phyloP scores from a whole-genome alignment of 2,888 invertebrate species.

The Ormia ochracea region DNA sequence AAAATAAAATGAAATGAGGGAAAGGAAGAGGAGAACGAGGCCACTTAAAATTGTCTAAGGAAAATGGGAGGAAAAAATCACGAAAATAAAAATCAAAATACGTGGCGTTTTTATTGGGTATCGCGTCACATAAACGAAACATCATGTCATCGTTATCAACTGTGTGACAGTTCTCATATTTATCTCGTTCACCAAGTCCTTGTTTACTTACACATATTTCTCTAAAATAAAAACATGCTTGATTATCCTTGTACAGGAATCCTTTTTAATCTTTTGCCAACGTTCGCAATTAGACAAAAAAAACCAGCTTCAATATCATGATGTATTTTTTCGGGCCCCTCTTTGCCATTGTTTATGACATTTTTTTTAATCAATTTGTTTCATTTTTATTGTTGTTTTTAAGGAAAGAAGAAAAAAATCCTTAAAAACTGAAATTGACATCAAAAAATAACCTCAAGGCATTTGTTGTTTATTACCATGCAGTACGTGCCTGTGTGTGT shows the following conservation, averaged over 20 bases:
- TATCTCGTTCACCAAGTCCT: neutral
- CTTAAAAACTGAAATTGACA: conserved; percentile 26
- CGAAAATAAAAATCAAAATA: neutral
- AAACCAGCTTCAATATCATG: neutral
- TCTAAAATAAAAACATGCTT: neutral
- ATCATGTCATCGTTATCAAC: conserved; percentile 2
- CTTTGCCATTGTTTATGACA: conserved; percentile 12
- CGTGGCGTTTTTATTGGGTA: neutral
- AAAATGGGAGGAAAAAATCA: neutral
- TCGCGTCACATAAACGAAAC: neutral
- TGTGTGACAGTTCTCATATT: neutral
- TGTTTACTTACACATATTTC: neutral
- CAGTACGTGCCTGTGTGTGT: neutral
- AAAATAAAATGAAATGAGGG: neutral
- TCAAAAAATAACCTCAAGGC: conserved; percentile 45
- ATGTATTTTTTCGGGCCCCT: neutral
- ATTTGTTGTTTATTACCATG: conserved; percentile 41
- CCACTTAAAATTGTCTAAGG: neutral
- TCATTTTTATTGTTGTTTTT: neutral
- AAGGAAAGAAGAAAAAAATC: neutral
- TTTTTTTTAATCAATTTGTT: conserved; percentile 8
- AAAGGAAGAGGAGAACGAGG: neutral
- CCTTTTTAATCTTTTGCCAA: neutral
- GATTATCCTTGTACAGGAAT: neutral
- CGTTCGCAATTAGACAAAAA: neutral